These are phyloP conservation scores for Eunapius fragilis DNA, from an alignment of 37 sponge, comb jelly and placozoan genomes.

Conservation along the genomic window DNA sequence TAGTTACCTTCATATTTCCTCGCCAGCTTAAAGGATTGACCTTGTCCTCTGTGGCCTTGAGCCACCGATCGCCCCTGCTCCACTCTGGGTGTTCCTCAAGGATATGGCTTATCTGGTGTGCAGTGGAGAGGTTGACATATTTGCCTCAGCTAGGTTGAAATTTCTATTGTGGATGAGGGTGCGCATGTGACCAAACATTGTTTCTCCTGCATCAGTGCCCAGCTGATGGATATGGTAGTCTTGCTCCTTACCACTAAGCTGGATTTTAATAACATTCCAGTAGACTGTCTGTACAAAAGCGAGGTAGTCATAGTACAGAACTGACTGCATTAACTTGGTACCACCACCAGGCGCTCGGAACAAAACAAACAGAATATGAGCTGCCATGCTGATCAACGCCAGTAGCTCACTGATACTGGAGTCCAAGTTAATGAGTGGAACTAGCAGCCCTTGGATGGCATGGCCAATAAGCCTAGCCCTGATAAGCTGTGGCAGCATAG, in stretches of 20 bases:
- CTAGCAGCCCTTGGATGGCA: too few relatives aligned
- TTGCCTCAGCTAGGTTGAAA: not conserved
- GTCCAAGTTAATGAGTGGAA: too few relatives aligned
- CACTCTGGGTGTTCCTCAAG: conserved; percentile 1
- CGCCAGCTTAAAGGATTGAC: not conserved
- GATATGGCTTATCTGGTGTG: not conserved
- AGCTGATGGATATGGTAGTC: not conserved
- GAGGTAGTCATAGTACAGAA: not conserved
- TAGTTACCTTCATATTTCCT: not conserved
- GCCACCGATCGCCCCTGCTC: not conserved
- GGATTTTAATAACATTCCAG: not conserved
- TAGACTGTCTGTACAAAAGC: not conserved
- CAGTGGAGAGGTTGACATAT: not conserved
- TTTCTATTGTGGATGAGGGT: conserved; percentile 2
- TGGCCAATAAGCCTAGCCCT: too few relatives aligned
- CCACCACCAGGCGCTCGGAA: not conserved
- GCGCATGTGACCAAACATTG: not conserved
- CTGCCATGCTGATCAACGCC: too few relatives aligned
- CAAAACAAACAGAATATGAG: too few relatives aligned
- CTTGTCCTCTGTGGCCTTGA: not conserved
- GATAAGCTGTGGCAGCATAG: too few relatives aligned
- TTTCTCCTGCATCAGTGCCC: not conserved
- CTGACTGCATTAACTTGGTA: conserved; percentile 1
- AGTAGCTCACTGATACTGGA: too few relatives aligned
- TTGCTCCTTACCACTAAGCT: not conserved